Percentiles rank a stretch among this genome's conserved stretches.
These are phyloP conservation scores for Sinopyrophorus schimmeli DNA, from an alignment of 2,888 invertebrate species.

Conservation along the genomic window DNA sequence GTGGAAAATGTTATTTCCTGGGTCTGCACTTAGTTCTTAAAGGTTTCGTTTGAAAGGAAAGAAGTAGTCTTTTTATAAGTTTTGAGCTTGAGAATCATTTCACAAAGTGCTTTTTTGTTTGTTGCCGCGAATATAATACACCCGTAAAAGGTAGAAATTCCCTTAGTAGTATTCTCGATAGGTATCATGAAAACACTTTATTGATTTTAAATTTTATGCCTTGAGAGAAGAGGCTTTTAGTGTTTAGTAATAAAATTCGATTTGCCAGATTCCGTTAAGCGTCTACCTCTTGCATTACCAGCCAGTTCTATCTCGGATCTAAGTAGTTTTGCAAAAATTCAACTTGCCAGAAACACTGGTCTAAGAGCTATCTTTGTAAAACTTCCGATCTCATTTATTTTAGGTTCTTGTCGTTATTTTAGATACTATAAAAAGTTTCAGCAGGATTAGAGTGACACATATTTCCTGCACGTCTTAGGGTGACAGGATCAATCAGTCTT, in stretches of 20 bases:
- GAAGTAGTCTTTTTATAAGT: conserved; percentile 30
- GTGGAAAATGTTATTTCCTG: conserved; percentile 29
- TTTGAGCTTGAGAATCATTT: conserved; percentile 31
- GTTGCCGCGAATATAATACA: conserved; percentile 30
- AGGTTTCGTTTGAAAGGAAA: conserved; percentile 25
- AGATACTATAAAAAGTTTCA: conserved; percentile 28
- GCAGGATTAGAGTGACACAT: conserved; percentile 27
- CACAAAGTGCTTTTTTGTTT: conserved; percentile 33
- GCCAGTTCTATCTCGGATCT: conserved; percentile 14
- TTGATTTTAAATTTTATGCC: conserved; percentile 31
- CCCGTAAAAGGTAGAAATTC: conserved; percentile 29
- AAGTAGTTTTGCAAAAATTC: conserved; percentile 14
- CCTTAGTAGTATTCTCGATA: conserved; percentile 23
- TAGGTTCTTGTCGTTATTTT: conserved; percentile 22
- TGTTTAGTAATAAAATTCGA: conserved; percentile 27
- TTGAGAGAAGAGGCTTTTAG: conserved; percentile 25
- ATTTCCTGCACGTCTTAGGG: conserved; percentile 22
- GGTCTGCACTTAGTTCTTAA: conserved; percentile 25
- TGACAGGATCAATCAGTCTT: conserved; percentile 31
- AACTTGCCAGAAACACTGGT: conserved; percentile 7
- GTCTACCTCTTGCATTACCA: conserved; percentile 12
- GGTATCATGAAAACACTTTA: conserved; percentile 29
- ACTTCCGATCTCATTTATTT: conserved; percentile 23
- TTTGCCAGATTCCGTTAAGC: conserved; percentile 21
- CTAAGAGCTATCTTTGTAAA: conserved; percentile 8